A percentile compares a stretch with the other conserved stretches of the same genome.
Evolutionary conservation across 2,797 vertebrate species (phyloP).

Genomic region (Xenops minutus): DNA sequence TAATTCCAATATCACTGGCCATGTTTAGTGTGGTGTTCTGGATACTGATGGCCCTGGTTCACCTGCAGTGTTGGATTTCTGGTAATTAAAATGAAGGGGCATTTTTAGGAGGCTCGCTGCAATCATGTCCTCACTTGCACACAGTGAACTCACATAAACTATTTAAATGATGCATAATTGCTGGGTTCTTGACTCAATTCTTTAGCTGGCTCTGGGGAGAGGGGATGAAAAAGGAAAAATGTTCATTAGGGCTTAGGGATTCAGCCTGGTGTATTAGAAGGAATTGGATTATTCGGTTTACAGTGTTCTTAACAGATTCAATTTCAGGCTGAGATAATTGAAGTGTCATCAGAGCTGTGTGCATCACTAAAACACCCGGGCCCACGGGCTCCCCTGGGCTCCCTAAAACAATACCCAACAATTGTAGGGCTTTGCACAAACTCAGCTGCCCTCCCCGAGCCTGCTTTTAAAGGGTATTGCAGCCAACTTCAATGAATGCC

Average conservation of each 20-base stretch:
- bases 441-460: slow-evolving; percentile 22
- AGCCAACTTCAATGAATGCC: not conserved
- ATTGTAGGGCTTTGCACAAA: slow-evolving; percentile 26
- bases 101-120: slow-evolving; percentile 40
- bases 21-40: not conserved
- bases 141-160: slow-evolving; percentile 45
- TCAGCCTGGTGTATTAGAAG: slow-evolving; percentile 49
- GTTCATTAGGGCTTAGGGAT: slow-evolving; percentile 64
- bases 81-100: slow-evolving; percentile 68
- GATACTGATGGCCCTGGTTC: slow-evolving; percentile 15
- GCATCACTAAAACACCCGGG: slow-evolving; percentile 39
- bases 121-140: slow-evolving; percentile 46
- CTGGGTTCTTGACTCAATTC: slow-evolving; percentile 65
- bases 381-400: slow-evolving; percentile 31
- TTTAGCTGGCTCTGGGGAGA: slow-evolving; percentile 51
- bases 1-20: not conserved
- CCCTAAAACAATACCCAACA: slow-evolving; percentile 34
- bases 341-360: slow-evolving; percentile 49
- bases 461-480: not conserved
- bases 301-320: slow-evolving; percentile 67
- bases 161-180: slow-evolving; percentile 73
- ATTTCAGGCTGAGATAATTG: slow-evolving; percentile 59
- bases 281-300: slow-evolving; percentile 63
- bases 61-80: slow-evolving; percentile 25
- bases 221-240: slow-evolving; percentile 52